Evolutionary conservation across 1,140 invertebrate species (phyloP).

Genomic region (Drosophila hydei): DNA sequence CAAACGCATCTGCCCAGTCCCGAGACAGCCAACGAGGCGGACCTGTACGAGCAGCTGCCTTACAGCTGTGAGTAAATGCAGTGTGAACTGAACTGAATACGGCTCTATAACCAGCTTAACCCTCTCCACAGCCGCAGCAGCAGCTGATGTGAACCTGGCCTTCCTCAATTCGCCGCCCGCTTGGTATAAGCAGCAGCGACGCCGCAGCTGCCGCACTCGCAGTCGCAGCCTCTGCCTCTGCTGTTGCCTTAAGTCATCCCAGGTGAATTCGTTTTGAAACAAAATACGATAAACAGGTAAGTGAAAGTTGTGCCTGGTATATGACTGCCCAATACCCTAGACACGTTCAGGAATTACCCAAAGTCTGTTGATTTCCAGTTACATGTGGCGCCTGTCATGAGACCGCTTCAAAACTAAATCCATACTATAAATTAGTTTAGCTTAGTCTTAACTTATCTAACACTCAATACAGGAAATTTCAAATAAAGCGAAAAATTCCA

Average conservation of each 20-base stretch:
- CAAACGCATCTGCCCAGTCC: conserved; percentile 91
- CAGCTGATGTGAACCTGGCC: conserved; percentile 49
- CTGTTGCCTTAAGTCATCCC: conserved; percentile 51
- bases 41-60: conserved; percentile 22
- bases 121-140: background rate
- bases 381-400: background rate
- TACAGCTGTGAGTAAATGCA: conserved; percentile 46
- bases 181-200: conserved; percentile 63
- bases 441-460: conserved; percentile 37
- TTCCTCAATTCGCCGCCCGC: conserved; percentile 51
- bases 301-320: conserved; percentile 8
- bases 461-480: conserved; percentile 31
- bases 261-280: conserved; percentile 36
- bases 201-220: conserved; percentile 61
- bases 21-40: conserved; percentile 78
- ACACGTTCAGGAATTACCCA: background rate
- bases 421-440: conserved; percentile 22
- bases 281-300: conserved; percentile 12
- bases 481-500: conserved; percentile 13
- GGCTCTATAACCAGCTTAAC: background rate
- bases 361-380: background rate
- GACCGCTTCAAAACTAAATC: conserved; percentile 1
- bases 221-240: conserved; percentile 68
- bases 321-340: conserved; percentile 7
- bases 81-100: conserved; percentile 18